These are phyloP conservation scores for Dromiciops gliroides DNA, from an alignment of 2,113 vertebrate species.

Conservation along the genomic window DNA sequence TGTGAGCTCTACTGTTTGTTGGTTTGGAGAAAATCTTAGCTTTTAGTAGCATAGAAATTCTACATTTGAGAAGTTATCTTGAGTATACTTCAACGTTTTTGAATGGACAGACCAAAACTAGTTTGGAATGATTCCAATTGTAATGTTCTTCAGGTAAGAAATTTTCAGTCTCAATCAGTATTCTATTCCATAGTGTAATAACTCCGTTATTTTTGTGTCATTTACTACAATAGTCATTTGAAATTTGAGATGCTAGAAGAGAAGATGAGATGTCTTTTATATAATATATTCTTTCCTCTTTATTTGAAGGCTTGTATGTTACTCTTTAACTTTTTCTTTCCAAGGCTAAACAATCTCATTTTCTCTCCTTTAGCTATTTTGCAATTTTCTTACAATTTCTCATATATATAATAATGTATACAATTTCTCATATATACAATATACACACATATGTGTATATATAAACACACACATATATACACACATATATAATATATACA, in stretches of 20 bases:
- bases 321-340: neutral
- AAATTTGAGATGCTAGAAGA: neutral
- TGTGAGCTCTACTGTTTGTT: neutral
- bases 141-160: neutral
- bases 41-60: neutral
- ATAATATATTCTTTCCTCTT: neutral
- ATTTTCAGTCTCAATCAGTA: neutral
- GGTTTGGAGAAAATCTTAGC: neutral
- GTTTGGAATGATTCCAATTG: neutral
- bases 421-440: no score
- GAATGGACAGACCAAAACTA: neutral
- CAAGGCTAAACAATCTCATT: neutral
- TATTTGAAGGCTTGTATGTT: neutral
- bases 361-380: neutral
- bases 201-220: neutral
- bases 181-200: neutral
- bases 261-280: neutral
- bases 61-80: neutral
- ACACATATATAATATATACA: no score
- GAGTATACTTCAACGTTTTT: neutral
- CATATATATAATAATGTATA: no score
- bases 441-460: no score
- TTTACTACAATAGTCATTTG: neutral
- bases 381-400: neutral
- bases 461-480: no score